Evolutionary conservation across 2,113 vertebrate species (phyloP).

Genomic region (Scatophagus argus): DNA sequence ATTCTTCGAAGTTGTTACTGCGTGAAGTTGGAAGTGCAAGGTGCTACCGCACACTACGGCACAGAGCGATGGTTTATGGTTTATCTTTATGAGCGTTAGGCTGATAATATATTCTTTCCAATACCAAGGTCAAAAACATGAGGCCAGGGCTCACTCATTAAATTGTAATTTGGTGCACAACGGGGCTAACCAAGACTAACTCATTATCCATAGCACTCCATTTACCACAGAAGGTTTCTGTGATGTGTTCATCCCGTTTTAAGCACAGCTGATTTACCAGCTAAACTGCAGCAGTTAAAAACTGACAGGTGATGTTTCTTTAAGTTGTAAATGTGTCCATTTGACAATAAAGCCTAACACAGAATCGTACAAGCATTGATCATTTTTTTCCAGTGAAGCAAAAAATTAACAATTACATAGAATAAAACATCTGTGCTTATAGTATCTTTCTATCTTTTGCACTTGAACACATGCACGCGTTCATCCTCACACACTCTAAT

Average conservation of each 20-base stretch:
- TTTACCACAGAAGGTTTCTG: slow-evolving; percentile 20
- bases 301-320: background rate
- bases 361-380: too few relatives aligned
- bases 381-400: too few relatives aligned
- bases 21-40: background rate
- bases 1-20: background rate
- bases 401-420: too few relatives aligned
- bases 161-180: slow-evolving; percentile 30
- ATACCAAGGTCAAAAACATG: slow-evolving; percentile 30
- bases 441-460: too few relatives aligned
- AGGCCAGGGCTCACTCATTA: slow-evolving; percentile 25
- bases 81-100: slow-evolving; percentile 20
- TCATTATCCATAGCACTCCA: slow-evolving; percentile 21
- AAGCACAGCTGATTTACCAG: background rate
- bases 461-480: too few relatives aligned
- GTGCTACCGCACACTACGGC: background rate
- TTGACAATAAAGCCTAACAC: background rate
- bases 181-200: slow-evolving; percentile 22
- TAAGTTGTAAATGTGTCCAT: background rate
- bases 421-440: too few relatives aligned
- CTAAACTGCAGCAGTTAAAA: background rate
- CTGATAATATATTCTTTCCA: background rate
- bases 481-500: too few relatives aligned
- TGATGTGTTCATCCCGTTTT: background rate
- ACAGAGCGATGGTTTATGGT: background rate